Evolutionary conservation across 2,113 vertebrate species (phyloP).

Genomic region (Coptodon bakossiorum): DNA sequence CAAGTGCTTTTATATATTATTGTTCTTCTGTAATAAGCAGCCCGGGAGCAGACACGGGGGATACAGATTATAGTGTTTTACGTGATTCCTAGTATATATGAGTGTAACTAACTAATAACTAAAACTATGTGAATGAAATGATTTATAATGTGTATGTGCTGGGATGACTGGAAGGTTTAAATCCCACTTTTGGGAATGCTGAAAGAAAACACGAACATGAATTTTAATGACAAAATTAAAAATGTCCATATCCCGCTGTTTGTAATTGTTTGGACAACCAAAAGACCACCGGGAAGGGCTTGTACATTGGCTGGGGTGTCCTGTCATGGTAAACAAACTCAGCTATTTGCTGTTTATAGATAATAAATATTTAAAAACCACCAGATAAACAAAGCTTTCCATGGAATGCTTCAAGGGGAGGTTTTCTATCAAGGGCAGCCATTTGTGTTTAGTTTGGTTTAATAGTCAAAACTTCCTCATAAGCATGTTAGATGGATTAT

Average conservation of each 20-base stretch:
- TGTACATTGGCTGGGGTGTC: not conserved
- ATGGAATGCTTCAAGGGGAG: not conserved
- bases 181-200: not conserved
- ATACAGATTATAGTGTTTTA: not conserved
- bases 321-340: not conserved
- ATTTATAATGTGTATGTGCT: not conserved
- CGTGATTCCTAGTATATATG: not conserved
- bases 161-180: not conserved
- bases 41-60: not conserved
- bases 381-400: not conserved
- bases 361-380: slow-evolving; percentile 23
- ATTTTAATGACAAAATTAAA: not conserved
- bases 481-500: not conserved
- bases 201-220: not conserved
- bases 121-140: not conserved
- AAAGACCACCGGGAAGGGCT: not conserved
- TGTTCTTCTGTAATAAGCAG: not conserved
- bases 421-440: not conserved
- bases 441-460: not conserved
- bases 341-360: not conserved
- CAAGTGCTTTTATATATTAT: not conserved
- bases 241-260: not conserved
- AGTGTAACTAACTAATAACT: not conserved
- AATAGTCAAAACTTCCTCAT: not conserved
- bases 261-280: not conserved